Percentiles rank a stretch among this genome's conserved stretches.
phyloP scores from a whole-genome alignment of 2,888 invertebrate species.

The Automeris io region DNA sequence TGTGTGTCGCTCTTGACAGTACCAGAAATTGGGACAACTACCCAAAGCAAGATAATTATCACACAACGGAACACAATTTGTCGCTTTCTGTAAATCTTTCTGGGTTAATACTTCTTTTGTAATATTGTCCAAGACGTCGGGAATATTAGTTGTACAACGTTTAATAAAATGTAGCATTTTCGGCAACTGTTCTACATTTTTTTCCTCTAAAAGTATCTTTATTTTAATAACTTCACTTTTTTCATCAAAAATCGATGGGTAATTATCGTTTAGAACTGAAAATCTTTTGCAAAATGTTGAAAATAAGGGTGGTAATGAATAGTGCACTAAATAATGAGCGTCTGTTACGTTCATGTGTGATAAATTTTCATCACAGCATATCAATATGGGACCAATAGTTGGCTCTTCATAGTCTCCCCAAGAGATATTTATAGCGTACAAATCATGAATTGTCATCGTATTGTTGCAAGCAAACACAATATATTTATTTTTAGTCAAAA shows the following conservation, averaged over 20 bases:
- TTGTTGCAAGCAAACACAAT: slow-evolving; percentile 45
- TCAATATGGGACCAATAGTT: slow-evolving; percentile 66
- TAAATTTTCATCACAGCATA: slow-evolving; percentile 83
- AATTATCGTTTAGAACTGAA: slow-evolving; percentile 80
- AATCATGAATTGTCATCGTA: slow-evolving; percentile 52
- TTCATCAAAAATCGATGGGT: slow-evolving; percentile 54
- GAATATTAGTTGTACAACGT: slow-evolving; percentile 54
- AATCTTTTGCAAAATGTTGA: slow-evolving; percentile 84
- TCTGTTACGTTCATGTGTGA: slow-evolving; percentile 79
- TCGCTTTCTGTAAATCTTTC: slow-evolving; percentile 61
- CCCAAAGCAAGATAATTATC: slow-evolving; percentile 80
- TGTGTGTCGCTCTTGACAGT: slow-evolving; percentile 79
- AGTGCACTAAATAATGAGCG: slow-evolving; percentile 83
- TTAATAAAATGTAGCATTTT: slow-evolving; percentile 78
- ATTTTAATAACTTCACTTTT: slow-evolving; percentile 43
- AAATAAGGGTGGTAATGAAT: slow-evolving; percentile 80
- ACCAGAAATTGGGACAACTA: slow-evolving; percentile 73
- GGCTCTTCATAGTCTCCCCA: slow-evolving; percentile 61
- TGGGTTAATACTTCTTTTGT: slow-evolving; percentile 41
- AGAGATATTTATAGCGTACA: slow-evolving; percentile 48
- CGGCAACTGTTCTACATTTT: slow-evolving; percentile 76
- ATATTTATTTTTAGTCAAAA: slow-evolving; percentile 30
- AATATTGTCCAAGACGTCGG: slow-evolving; percentile 41
- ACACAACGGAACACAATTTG: slow-evolving; percentile 71
- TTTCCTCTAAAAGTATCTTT: slow-evolving; percentile 78